A percentile compares a stretch with the other conserved stretches of the same genome.
These are phyloP conservation scores for Homalodisca vitripennis DNA, from an alignment of 1,140 invertebrate genomes.

Conservation along the genomic window DNA sequence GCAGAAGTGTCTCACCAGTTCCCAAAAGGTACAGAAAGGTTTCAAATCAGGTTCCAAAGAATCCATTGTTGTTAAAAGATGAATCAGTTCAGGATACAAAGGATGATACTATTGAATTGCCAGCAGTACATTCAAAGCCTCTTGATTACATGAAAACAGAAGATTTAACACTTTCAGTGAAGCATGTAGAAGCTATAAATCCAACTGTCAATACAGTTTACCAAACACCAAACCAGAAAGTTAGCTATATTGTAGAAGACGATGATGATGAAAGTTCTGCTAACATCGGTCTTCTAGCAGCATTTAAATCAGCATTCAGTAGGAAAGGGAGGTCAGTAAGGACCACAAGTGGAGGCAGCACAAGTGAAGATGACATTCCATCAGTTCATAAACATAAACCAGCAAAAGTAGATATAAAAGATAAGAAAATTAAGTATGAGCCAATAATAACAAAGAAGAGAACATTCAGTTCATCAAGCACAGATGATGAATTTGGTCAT, in stretches of 20 bases:
- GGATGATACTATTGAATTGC: too few relatives aligned
- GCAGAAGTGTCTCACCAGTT: conserved; percentile 9
- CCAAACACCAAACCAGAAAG: too few relatives aligned
- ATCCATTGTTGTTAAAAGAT: not conserved
- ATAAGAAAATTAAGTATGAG: not conserved
- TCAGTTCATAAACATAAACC: conserved; percentile 1
- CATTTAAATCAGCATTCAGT: not conserved
- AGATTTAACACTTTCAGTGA: too few relatives aligned
- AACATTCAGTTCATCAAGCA: not conserved
- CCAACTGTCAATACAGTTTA: too few relatives aligned
- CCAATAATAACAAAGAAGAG: not conserved
- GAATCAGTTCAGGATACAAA: too few relatives aligned
- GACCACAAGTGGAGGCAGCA: conserved; percentile 11
- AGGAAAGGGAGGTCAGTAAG: not conserved
- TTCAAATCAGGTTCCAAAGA: not conserved
- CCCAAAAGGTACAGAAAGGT: conserved; percentile 10
- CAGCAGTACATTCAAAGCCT: too few relatives aligned
- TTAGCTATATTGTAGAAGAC: too few relatives aligned
- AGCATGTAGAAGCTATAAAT: too few relatives aligned
- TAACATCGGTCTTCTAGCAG: not conserved
- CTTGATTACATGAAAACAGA: too few relatives aligned
- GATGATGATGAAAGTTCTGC: not conserved
- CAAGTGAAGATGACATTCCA: not conserved
- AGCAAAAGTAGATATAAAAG: not conserved
- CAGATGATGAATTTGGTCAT: not conserved